These are phyloP conservation scores for Micrasema minimum DNA, from an alignment of 1,140 invertebrate species.

Conservation along the genomic window DNA sequence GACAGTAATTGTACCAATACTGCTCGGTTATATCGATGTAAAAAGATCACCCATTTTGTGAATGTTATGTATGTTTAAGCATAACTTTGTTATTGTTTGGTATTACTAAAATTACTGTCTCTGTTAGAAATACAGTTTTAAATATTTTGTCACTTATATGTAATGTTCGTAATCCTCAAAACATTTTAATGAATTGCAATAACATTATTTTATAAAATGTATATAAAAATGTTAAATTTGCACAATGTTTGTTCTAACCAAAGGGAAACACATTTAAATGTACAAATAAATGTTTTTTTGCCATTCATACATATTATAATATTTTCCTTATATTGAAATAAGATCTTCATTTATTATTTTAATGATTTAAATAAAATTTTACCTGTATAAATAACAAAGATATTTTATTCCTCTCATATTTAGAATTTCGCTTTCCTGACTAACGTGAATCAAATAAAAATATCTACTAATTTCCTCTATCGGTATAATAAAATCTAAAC, in stretches of 20 bases:
- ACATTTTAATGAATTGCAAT: neutral
- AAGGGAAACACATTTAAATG: conserved; percentile 33
- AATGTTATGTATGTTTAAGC: no score
- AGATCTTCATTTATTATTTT: conserved; percentile 33
- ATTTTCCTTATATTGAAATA: conserved; percentile 30
- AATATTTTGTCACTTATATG: neutral
- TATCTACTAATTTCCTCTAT: neutral
- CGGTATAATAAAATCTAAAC: neutral
- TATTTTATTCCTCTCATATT: conserved; percentile 29
- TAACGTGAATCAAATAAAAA: no score
- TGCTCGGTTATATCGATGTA: no score
- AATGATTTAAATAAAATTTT: conserved; percentile 36
- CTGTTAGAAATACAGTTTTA: no score
- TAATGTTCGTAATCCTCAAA: neutral
- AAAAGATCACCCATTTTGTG: no score
- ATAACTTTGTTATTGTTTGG: no score
- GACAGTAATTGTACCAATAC: no score
- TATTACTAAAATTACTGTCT: no score
- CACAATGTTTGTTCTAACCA: conserved; percentile 20
- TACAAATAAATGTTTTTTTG: conserved; percentile 33
- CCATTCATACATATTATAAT: conserved; percentile 25
- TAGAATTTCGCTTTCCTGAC: neutral
- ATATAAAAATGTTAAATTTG: conserved; percentile 20
- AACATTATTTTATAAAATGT: conserved; percentile 21
- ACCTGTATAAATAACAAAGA: conserved; percentile 31